Conservation (phyloP, 2,113 vertebrate genomes). For the Scatophagus argus region DNA sequence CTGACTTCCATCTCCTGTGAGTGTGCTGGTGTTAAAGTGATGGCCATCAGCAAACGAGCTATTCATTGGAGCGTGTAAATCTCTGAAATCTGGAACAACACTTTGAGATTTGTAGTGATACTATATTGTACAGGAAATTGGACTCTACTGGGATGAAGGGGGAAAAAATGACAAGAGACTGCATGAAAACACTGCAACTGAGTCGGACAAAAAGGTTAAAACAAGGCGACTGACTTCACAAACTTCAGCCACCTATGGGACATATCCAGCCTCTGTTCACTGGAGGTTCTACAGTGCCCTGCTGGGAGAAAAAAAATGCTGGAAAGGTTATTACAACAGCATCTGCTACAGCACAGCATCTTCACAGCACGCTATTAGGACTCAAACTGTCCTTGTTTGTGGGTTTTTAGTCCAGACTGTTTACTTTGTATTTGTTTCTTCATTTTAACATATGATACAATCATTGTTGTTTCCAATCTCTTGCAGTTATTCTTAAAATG, state of each 20-base stretch:
- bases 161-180: not conserved
- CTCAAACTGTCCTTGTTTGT: not conserved
- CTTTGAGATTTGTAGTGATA: not conserved
- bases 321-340: not conserved
- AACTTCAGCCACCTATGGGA: no score
- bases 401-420: not conserved
- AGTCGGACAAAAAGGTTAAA: not conserved
- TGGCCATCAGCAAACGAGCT: constrained; percentile 33
- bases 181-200: not conserved
- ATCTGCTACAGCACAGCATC: not conserved
- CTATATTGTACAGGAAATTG: not conserved
- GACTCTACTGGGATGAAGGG: not conserved
- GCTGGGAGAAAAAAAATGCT: not conserved
- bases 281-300: not conserved
- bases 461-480: no score
- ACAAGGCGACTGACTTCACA: not conserved
- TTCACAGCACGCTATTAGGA: not conserved
- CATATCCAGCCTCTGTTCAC: not conserved
- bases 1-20: constrained; percentile 15
- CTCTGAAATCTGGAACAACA: constrained; percentile 21
- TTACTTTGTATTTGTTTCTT: no score
- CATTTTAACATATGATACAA: no score
- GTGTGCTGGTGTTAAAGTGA: constrained; percentile 23
- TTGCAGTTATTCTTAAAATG: no score
- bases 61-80: not conserved